A percentile compares a stretch with the other conserved stretches of the same genome.
phyloP scores from a whole-genome alignment of 2,113 vertebrate genomes.

The Empidonax alnorum region DNA sequence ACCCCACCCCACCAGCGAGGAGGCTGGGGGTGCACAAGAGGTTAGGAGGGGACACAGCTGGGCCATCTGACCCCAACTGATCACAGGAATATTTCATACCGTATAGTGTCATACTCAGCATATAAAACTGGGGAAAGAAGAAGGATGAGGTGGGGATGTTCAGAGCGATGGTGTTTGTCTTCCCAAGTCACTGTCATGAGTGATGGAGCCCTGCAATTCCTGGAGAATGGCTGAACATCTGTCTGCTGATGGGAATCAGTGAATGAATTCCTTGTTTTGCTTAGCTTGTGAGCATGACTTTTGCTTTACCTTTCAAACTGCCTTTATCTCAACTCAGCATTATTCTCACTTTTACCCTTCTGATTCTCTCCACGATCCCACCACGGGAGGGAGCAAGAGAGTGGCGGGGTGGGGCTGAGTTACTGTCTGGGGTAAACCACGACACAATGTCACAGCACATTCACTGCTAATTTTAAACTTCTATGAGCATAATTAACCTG shows the following conservation, averaged over 20 bases:
- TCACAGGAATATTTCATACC: not conserved
- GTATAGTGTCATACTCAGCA: not conserved
- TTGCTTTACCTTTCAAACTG: not conserved
- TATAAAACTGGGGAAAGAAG: not conserved
- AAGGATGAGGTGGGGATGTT: not conserved
- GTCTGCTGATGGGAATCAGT: not conserved
- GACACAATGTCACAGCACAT: not conserved
- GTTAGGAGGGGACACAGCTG: not conserved
- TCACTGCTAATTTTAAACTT: not conserved
- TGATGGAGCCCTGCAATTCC: not conserved
- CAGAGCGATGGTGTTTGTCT: not conserved
- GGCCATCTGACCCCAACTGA: not conserved
- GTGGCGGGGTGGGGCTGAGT: not conserved
- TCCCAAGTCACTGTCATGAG: not conserved
- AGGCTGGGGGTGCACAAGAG: not conserved
- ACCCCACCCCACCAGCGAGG: not conserved
- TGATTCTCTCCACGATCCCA: not conserved
- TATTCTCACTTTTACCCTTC: not conserved
- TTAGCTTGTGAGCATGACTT: not conserved
- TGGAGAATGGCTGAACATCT: not conserved
- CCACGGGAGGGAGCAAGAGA: accelerated
- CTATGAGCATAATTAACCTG: not conserved
- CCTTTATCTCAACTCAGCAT: not conserved
- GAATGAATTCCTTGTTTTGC: not conserved
- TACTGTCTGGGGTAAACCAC: not conserved